Percentiles rank a stretch among this genome's conserved stretches.
These are phyloP conservation scores for Benthosema pterotum DNA, from an alignment of 2,797 vertebrate genomes.

Conservation along the genomic window DNA sequence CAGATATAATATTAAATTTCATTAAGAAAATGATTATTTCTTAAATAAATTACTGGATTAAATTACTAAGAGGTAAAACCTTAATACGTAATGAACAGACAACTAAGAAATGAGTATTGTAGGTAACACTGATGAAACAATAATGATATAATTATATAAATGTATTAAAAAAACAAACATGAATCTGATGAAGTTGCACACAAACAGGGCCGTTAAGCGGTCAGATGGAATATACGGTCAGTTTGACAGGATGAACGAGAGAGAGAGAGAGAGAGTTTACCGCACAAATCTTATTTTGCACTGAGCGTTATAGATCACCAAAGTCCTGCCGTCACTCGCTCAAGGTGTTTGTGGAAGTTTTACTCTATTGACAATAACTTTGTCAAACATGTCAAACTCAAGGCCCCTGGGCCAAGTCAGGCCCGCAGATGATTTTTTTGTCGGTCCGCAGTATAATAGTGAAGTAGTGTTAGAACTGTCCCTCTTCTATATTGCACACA, in stretches of 20 bases:
- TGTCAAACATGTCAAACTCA: no score
- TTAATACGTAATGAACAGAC: constrained; percentile 70
- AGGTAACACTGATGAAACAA: constrained; percentile 77
- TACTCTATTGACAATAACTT: no score
- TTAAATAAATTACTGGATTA: constrained; percentile 53
- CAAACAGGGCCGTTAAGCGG: constrained; percentile 12
- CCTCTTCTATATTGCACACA: no score
- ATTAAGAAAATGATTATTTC: constrained; percentile 63
- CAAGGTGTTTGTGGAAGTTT: no score
- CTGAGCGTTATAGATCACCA: constrained; percentile 75
- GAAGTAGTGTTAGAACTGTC: no score
- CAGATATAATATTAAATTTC: neutral
- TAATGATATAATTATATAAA: constrained; percentile 40
- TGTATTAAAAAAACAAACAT: constrained; percentile 65
- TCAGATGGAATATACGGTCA: neutral
- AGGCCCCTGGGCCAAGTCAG: no score
- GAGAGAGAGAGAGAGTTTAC: constrained; percentile 51
- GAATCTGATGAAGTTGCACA: constrained; percentile 80
- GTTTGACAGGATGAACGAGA: constrained; percentile 24
- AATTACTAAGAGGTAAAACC: constrained; percentile 77
- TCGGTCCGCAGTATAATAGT: no score
- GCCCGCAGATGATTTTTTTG: no score
- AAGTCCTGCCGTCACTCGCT: no score
- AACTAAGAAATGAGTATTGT: constrained; percentile 67
- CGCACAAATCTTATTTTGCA: constrained; percentile 88